phyloP scores from a whole-genome alignment of 1,140 invertebrate species.

The Cyrtorhinus lividipennis region DNA sequence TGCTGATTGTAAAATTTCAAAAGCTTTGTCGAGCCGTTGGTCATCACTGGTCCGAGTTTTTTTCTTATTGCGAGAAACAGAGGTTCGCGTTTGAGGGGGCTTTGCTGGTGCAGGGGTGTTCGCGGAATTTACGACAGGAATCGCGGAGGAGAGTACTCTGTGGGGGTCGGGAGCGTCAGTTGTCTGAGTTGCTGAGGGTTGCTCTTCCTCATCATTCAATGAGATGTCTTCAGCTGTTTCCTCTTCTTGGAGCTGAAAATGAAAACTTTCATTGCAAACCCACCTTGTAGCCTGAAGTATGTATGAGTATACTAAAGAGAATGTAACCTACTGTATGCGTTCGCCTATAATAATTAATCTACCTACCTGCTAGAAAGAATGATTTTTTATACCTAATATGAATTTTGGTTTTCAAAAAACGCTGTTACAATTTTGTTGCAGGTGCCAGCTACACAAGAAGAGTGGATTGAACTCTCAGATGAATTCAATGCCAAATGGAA shows the following conservation, averaged over 20 bases:
- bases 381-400: neutral
- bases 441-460: neutral
- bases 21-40: neutral
- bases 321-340: neutral
- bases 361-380: neutral
- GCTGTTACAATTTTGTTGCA: neutral
- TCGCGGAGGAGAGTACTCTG: neutral
- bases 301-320: neutral
- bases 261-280: neutral
- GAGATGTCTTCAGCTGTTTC: neutral
- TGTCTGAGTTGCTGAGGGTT: neutral
- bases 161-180: neutral
- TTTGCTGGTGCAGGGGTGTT: neutral
- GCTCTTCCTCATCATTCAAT: neutral
- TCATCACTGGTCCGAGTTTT: neutral
- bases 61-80: no score
- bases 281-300: neutral
- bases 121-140: no score
- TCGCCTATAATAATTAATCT: neutral
- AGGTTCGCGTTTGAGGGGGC: neutral
- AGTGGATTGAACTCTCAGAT: neutral
- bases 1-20: neutral
- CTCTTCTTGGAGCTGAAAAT: neutral
- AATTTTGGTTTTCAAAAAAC: no score
- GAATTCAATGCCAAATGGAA: slow-evolving; percentile 23